Base-by-base conservation (phyloP, 2,113 vertebrate genomes). In the Natator depressus region DNA sequence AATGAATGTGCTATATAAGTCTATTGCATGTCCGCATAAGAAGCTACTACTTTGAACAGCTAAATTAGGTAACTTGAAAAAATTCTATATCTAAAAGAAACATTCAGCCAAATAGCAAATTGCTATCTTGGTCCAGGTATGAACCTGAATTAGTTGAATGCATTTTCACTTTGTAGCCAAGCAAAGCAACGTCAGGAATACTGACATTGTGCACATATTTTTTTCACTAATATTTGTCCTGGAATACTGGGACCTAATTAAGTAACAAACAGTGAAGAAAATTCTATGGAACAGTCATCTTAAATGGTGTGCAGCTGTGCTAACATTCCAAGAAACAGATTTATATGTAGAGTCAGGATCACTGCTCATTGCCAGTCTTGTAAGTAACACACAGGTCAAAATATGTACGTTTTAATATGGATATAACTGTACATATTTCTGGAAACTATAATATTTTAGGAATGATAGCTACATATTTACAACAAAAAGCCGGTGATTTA, bases 381-480 rank as follows among this genome's bases (percentile, higher is more conserved):
- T 0, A 0, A 20, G 38, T 38, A 12, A 11, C 16, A 42, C 0
- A 0, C 2, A 42, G 57, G 17, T 62, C 38, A 7, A 22, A 93
- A 29, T 22, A 38, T 0, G 0, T 5, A 1, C 3, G 13, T 31
- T 85, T 49, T 1, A 0, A 19, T 53, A 31, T 6, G 1, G 0
- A 38, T 76, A 62, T 24, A 65, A 1, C 12, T 84, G 38, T n/a
- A n/a, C 46, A 5, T 5, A 25, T 78, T 89, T 88, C 24, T 3
- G 3, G 1, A 1, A 2, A 35, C 38, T 0, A 35, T 16, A 17
- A 3, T 35, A 35, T 16, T 10, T 5, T 12, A 84, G 29, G 14
- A 78, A 53, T 59, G 79, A 27, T 2, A 49, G 85, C 47, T 57
- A 25, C 19, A 14, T 16, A 31, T 25, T 27, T 65, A 29, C 2